Base-by-base conservation (phyloP, 2,888 invertebrate genomes). In the Leptopilina drosophilae region DNA sequence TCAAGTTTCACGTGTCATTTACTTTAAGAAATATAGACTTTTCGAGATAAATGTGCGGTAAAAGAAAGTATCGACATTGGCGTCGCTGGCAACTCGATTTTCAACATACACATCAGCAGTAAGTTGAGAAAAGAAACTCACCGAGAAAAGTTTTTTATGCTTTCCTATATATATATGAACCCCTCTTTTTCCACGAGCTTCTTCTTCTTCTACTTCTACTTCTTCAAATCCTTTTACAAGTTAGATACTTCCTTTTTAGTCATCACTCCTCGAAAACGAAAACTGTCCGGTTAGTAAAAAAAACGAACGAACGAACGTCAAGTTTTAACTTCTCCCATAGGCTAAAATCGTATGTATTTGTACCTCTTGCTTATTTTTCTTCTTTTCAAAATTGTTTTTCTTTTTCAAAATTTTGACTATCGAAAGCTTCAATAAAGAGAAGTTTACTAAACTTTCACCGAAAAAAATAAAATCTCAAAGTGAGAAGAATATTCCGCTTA, bases 171-270 rank as follows among this genome's bases (percentile, higher is more conserved):
- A 20, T 20, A 20, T 20, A 20, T n/a, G n/a, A 49, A 49, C 14
- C 53, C 26, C 40, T 42, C 66, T 59, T 78, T 76, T 33, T 77
- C 40, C 76, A 65, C 33, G 4, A 33, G 2, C 33, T 33, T 33
- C 33, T 33, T 33, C 33, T 33, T 33, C 33, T 33, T 33, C 33
- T 33, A 4, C 33, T 33, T 33, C 33, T 33, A 4, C 33, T 77
- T 76, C 62, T 62, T 62, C n/a, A 77, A 80, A 78, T 77, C 80
- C 49, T 69, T 53, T 69, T 14, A 49, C 20, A 69, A 69, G 12
- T 49, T 53, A 46, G 67, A 69, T 69, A 20, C 49, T 69, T 69
- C 67, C 26, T 69, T 69, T 69, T 69, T 26, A 66, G 15, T 69
- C 67, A 69, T 49, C 49, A 26, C 49, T 49, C 67, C 12, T 49